phyloP scores from a whole-genome alignment of 2,113 vertebrate genomes.

The Paradisaea rubra region DNA sequence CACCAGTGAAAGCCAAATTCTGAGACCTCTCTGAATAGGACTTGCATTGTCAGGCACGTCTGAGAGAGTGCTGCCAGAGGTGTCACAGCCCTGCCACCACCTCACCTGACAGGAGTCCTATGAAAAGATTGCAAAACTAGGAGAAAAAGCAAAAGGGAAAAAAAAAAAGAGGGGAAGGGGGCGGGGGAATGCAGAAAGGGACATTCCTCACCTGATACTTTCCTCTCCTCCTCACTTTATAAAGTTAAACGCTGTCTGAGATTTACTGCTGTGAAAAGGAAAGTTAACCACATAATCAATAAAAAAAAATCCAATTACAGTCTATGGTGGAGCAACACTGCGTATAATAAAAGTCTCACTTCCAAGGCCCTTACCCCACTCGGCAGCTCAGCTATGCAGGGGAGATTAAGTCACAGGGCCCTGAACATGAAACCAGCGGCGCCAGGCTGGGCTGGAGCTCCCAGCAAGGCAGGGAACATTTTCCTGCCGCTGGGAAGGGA shows the following conservation, averaged over 20 bases:
- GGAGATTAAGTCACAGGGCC: neutral
- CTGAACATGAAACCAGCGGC: neutral
- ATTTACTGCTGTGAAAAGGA: conserved; percentile 56
- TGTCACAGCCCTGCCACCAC: neutral
- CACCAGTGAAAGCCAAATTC: conserved; percentile 57
- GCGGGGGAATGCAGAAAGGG: neutral
- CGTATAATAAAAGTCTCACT: conserved; percentile 38
- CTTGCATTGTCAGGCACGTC: neutral
- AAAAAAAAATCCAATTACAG: conserved; percentile 57
- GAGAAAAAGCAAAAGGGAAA: too few species aligned
- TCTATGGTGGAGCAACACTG: conserved; percentile 1
- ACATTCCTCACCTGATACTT: conserved; percentile 14
- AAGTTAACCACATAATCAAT: conserved; percentile 68
- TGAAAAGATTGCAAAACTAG: neutral
- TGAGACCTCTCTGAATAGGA: conserved; percentile 25
- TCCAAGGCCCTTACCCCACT: neutral
- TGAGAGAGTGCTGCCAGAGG: conserved; percentile 3
- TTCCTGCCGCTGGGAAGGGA: neutral
- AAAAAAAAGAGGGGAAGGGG: neutral
- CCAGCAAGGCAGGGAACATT: neutral
- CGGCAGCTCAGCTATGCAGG: neutral
- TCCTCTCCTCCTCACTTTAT: conserved; percentile 49
- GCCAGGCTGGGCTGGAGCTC: neutral
- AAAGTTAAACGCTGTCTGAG: conserved; percentile 37
- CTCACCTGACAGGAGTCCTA: neutral